These are phyloP conservation scores for Botrylloides violaceus DNA, from an alignment of 23 tunicate genomes.

Conservation along the genomic window DNA sequence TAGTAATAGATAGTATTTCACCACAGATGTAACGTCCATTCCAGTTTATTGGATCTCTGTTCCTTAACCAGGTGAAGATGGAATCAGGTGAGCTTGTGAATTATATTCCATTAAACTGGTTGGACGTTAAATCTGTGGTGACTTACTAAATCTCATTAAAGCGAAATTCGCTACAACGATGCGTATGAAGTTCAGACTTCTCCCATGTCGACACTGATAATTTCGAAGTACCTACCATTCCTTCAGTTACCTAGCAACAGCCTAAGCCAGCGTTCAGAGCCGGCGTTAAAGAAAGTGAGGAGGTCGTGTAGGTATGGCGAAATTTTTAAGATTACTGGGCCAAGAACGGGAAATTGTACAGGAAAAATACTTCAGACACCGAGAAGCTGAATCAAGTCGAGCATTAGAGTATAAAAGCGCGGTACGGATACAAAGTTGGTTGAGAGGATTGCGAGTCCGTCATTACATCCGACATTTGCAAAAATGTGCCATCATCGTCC, in stretches of 20 bases:
- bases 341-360: conserved; percentile 19
- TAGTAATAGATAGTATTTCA: no score
- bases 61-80: no score
- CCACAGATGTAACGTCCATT: no score
- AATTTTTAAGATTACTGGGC: conserved; percentile 21
- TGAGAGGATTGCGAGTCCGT: conserved; percentile 33
- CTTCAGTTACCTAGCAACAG: background rate
- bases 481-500: conserved; percentile 55
- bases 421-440: conserved; percentile 82
- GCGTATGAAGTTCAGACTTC: no score
- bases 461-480: conserved; percentile 37
- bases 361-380: conserved; percentile 27
- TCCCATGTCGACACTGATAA: no score
- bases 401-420: conserved; percentile 56
- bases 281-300: background rate
- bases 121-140: no score
- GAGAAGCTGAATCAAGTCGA: conserved; percentile 46
- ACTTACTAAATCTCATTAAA: no score
- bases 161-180: no score
- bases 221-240: no score
- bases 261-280: background rate
- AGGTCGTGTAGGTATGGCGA: conserved; percentile 29
- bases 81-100: no score
- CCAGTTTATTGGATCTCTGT: no score
- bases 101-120: no score